These are phyloP conservation scores for Zaprionus camerounensis DNA, from an alignment of 1,140 invertebrate genomes.

Conservation along the genomic window DNA sequence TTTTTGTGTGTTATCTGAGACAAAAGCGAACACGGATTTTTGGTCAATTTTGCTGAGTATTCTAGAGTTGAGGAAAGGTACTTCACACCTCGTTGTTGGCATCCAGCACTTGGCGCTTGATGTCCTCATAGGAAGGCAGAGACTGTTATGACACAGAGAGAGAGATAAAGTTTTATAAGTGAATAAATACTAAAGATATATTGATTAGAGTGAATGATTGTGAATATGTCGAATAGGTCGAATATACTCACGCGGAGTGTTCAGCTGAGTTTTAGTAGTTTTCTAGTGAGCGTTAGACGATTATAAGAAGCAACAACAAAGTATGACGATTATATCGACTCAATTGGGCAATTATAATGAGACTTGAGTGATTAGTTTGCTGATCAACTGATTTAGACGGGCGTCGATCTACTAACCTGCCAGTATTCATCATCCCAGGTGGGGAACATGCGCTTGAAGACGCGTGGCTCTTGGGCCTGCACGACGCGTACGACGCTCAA, in stretches of 20 bases:
- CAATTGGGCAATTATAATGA: constrained; percentile 19
- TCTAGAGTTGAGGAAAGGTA: neutral
- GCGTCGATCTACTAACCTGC: constrained; percentile 85
- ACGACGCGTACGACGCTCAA: constrained; percentile 87
- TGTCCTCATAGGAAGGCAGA: constrained; percentile 67
- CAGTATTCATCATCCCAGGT: constrained; percentile 88
- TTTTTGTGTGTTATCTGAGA: constrained; percentile 19
- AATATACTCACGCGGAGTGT: constrained; percentile 50
- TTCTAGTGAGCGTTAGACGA: constrained; percentile 19
- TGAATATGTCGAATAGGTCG: neutral
- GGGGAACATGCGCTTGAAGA: constrained; percentile 89
- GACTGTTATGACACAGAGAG: constrained; percentile 24
- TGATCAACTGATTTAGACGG: neutral
- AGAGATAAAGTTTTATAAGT: neutral
- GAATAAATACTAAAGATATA: neutral
- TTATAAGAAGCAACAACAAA: constrained; percentile 22
- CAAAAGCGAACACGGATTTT: constrained; percentile 61
- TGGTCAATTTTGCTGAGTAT: constrained; percentile 70
- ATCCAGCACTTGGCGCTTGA: constrained; percentile 62
- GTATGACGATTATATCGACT: neutral
- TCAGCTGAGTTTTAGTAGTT: constrained; percentile 24
- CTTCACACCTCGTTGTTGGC: constrained; percentile 70
- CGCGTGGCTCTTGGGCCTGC: constrained; percentile 88
- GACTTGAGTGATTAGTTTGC: constrained; percentile 7
- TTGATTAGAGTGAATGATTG: neutral